Evolutionary conservation across 1,140 invertebrate species (phyloP).

Genomic region (Brachystomella parvula): DNA sequence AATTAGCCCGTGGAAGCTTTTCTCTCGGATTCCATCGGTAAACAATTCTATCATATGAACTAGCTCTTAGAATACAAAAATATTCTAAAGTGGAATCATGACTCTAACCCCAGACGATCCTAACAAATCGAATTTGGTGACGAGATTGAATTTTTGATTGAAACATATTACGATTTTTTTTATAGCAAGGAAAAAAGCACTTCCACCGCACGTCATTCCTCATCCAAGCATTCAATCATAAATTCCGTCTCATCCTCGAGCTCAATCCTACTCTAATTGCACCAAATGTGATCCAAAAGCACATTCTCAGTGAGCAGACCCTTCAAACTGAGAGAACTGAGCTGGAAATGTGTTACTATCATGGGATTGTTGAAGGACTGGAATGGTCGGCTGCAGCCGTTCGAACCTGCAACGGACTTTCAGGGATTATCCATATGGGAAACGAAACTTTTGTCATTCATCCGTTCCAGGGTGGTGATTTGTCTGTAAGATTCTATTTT

Average conservation of each 20-base stretch:
- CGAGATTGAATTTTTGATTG: too few relatives aligned
- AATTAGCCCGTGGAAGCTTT: too few relatives aligned
- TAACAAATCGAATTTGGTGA: too few relatives aligned
- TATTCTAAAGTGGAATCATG: too few relatives aligned
- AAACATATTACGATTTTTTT: too few relatives aligned
- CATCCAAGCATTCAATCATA: slow-evolving; percentile 92
- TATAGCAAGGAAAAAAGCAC: too few relatives aligned
- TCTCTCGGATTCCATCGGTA: too few relatives aligned
- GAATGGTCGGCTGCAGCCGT: slow-evolving; percentile 92
- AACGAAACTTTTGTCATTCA: slow-evolving; percentile 89
- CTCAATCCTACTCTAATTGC: slow-evolving; percentile 63
- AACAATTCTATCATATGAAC: too few relatives aligned
- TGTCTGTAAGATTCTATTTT: slow-evolving; percentile 87
- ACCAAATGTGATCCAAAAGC: slow-evolving; percentile 34
- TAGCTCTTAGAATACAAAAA: too few relatives aligned
- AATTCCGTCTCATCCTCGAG: slow-evolving; percentile 88
- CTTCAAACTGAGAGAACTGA: slow-evolving; percentile 34
- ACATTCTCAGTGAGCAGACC: slow-evolving; percentile 31
- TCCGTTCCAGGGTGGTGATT: slow-evolving; percentile 89
- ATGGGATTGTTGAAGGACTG: slow-evolving; percentile 88
- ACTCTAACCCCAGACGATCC: too few relatives aligned
- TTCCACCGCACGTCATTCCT: slow-evolving; percentile 85
- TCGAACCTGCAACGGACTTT: slow-evolving; percentile 93
- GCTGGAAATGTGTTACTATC: slow-evolving; percentile 69
- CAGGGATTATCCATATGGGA: slow-evolving; percentile 91